Conservation (phyloP, 2,113 vertebrate species). For the Phaethornis superciliosus region DNA sequence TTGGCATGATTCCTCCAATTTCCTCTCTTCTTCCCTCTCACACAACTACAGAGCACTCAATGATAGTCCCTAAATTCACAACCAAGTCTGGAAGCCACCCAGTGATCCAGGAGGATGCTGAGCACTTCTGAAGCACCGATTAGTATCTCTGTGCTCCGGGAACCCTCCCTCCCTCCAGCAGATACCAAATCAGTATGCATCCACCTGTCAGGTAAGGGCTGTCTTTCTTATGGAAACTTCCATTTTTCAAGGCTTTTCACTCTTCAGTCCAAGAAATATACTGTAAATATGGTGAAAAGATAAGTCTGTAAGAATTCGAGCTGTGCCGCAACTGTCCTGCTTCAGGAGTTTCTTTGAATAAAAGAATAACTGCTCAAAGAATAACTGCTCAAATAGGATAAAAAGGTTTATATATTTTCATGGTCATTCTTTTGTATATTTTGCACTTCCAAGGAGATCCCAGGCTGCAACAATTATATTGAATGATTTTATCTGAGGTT, state of each 20-base stretch:
- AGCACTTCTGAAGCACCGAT: not conserved
- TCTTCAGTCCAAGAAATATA: not conserved
- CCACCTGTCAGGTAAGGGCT: not conserved
- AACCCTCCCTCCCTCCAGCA: not conserved
- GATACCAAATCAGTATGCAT: not conserved
- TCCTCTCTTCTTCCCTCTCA: not conserved
- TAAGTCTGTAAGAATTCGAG: not conserved
- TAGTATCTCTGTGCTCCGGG: not conserved
- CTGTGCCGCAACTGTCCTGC: not conserved
- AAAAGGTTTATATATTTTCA: conserved; percentile 3
- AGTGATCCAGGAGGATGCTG: not conserved
- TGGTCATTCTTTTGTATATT: not conserved
- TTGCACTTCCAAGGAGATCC: not conserved
- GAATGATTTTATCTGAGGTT: not conserved
- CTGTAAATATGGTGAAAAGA: not conserved
- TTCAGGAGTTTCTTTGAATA: conserved; percentile 2
- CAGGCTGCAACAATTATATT: not conserved
- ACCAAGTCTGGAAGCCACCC: not conserved
- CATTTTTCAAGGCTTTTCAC: not conserved
- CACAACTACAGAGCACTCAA: not conserved
- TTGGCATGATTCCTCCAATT: not conserved
- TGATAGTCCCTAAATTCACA: conserved; percentile 2
- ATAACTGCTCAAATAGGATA: not conserved
- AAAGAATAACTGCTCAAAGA: not conserved
- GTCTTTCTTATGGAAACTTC: not conserved